phyloP scores from a whole-genome alignment of 2,888 invertebrate species.

The Hoplodrina blanda region DNA sequence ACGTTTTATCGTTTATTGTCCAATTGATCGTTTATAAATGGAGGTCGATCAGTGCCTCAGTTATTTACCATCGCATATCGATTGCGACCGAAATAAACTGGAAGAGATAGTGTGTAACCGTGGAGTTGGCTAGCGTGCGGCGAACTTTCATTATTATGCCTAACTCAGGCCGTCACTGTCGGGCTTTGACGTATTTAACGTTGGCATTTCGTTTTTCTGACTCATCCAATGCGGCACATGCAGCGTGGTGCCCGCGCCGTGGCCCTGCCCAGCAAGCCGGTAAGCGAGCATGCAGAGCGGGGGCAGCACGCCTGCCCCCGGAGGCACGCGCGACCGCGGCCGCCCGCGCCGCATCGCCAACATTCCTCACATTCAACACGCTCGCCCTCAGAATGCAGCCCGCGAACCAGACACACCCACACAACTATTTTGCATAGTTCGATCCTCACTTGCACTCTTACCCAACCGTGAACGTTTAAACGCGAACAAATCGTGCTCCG shows the following conservation, averaged over 20 bases:
- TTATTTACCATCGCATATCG: slow-evolving; percentile 85
- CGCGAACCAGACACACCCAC: slow-evolving; percentile 81
- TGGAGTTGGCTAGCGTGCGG: slow-evolving; percentile 87
- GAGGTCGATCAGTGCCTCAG: slow-evolving; percentile 83
- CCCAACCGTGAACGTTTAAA: slow-evolving; percentile 40
- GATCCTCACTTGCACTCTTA: slow-evolving; percentile 71
- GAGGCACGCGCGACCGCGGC: slow-evolving; percentile 75
- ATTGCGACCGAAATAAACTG: slow-evolving; percentile 88
- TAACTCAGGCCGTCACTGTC: slow-evolving; percentile 64
- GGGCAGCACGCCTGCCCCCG: slow-evolving; percentile 26
- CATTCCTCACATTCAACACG: slow-evolving; percentile 87
- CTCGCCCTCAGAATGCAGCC: slow-evolving; percentile 86
- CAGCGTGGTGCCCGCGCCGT: slow-evolving; percentile 84
- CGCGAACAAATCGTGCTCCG: slow-evolving; percentile 32
- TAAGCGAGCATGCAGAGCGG: slow-evolving; percentile 72
- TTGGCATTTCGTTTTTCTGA: slow-evolving; percentile 85
- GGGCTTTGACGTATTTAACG: slow-evolving; percentile 76
- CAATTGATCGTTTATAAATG: slow-evolving; percentile 82
- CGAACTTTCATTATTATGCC: slow-evolving; percentile 71
- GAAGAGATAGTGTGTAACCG: slow-evolving; percentile 88
- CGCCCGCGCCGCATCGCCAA: slow-evolving; percentile 76
- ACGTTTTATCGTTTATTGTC: slow-evolving; percentile 88
- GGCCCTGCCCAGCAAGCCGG: slow-evolving; percentile 78
- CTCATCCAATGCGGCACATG: slow-evolving; percentile 87
- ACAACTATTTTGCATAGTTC: slow-evolving; percentile 85